Conservation (phyloP, 2,113 vertebrate species). For the Ariopsis seemanni region DNA sequence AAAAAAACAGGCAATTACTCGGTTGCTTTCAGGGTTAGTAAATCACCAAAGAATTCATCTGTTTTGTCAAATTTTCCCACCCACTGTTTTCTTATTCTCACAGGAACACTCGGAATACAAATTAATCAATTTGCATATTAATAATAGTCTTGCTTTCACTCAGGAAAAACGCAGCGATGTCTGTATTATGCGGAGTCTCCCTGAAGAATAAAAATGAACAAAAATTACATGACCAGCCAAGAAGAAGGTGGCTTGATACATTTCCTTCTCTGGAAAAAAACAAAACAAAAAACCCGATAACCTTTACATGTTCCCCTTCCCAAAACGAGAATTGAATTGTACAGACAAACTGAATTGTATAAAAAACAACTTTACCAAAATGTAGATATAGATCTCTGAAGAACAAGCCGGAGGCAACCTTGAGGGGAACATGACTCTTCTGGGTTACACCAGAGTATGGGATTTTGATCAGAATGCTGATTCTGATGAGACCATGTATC, state of each 20-base stretch:
- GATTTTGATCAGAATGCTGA: not conserved
- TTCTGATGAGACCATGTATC: not conserved
- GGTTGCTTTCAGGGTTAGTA: conserved; percentile 24
- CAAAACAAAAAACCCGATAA: no score
- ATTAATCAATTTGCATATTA: conserved; percentile 37
- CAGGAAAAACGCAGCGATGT: conserved; percentile 2
- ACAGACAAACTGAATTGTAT: not conserved
- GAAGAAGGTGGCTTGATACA: not conserved
- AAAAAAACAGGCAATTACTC: conserved; percentile 8
- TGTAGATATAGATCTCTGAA: not conserved
- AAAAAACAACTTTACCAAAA: not conserved
- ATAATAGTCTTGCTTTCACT: conserved; percentile 1
- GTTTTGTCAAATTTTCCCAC: not conserved
- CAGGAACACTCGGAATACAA: conserved; percentile 23
- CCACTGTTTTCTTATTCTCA: conserved; percentile 25
- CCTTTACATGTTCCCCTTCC: not conserved
- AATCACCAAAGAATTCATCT: conserved; percentile 17
- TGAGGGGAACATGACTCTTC: no score
- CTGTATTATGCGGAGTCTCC: conserved; percentile 16
- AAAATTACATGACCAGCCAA: not conserved
- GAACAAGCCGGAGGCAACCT: no score
- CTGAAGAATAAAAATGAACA: not conserved
- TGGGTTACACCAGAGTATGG: no score
- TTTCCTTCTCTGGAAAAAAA: not conserved
- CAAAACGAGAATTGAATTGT: not conserved